Conservation (phyloP, 1,140 invertebrate genomes). For the Pantala flavescens region DNA sequence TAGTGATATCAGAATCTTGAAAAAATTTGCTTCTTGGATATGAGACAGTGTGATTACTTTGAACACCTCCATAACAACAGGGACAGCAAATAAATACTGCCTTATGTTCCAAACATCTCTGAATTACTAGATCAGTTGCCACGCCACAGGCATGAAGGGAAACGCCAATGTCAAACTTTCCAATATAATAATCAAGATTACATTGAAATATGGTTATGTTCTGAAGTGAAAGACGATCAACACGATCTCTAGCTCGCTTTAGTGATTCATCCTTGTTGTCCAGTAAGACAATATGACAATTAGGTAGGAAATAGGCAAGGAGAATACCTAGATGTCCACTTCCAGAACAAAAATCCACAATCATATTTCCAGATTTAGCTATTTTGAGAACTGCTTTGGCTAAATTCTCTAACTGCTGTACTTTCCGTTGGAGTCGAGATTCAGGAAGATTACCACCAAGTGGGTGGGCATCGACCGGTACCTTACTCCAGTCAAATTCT, state of each 20-base stretch:
- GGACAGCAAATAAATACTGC: constrained; percentile 85
- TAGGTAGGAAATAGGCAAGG: constrained; percentile 65
- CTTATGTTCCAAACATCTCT: constrained; percentile 61
- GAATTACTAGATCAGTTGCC: constrained; percentile 83
- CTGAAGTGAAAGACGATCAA: constrained; percentile 51
- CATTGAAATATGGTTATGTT: constrained; percentile 79
- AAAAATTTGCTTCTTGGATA: constrained; percentile 61
- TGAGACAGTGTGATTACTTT: constrained; percentile 52
- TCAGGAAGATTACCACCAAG: constrained; percentile 65
- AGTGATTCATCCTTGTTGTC: constrained; percentile 91
- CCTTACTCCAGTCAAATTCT: constrained; percentile 46
- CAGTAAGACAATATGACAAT: constrained; percentile 64
- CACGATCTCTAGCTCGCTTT: constrained; percentile 56
- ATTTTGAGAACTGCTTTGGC: constrained; percentile 64
- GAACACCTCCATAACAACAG: constrained; percentile 87
- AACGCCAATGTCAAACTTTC: constrained; percentile 63
- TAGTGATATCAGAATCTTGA: constrained; percentile 34
- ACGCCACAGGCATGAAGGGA: constrained; percentile 90
- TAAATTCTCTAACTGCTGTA: constrained; percentile 81
- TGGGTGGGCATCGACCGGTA: constrained; percentile 65
- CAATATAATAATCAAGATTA: constrained; percentile 73
- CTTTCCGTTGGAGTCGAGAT: constrained; percentile 63
- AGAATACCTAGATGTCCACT: constrained; percentile 86
- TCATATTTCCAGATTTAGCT: constrained; percentile 44
- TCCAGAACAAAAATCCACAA: constrained; percentile 92